Base-by-base conservation (phyloP, 2,888 invertebrate genomes). In the Shargacucullia verbasci region DNA sequence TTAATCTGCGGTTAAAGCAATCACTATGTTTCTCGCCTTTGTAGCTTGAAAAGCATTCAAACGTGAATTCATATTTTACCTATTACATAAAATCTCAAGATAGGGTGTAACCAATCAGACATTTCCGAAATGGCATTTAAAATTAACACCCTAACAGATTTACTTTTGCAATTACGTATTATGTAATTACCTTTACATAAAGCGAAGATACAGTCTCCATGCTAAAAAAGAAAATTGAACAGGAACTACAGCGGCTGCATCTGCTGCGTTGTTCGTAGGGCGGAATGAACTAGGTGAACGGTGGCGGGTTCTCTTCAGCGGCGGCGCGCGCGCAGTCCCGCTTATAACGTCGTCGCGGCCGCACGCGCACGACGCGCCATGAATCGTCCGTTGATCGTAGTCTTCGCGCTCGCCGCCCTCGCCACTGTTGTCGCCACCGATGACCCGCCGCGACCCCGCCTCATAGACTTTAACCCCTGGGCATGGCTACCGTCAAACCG, bases 391-490 rank as follows among this genome's bases (percentile, higher is more conserved):
- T 72, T 85, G 75, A 78, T 85, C 82, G 87, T 84, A 81, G 83
- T 91, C 76, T 79, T 90, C 83, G 91, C 90, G 88, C 86, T 91
- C 80, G 88, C 84, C 86, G 88, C 87, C 72, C 80, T 88, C 73
- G 77, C 83, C 78, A 79, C 82, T 68, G 63, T 73, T 67, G 65
- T 80, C 73, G 68, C 75, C 73, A 79, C 86, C 64, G 82, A 86
- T 69, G 89, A 92, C 27, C 79, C 89, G 59, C 88, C 91, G 74
- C 87, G 87, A 61, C 91, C 92, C 60, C 90, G 92, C 12, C 89
- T 89, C 59, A 87, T 92, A 12, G 92, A 93, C 74, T 91, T 93
- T 83, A 91, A 91, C 85, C 94, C 93, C 46, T 93, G 92, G 90
- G 90, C 92, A 84, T 93, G 92, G 92, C 85, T 94, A 49, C 92